Base-by-base conservation (phyloP, 2,113 vertebrate species). In the Oncorhynchus kisutch region DNA sequence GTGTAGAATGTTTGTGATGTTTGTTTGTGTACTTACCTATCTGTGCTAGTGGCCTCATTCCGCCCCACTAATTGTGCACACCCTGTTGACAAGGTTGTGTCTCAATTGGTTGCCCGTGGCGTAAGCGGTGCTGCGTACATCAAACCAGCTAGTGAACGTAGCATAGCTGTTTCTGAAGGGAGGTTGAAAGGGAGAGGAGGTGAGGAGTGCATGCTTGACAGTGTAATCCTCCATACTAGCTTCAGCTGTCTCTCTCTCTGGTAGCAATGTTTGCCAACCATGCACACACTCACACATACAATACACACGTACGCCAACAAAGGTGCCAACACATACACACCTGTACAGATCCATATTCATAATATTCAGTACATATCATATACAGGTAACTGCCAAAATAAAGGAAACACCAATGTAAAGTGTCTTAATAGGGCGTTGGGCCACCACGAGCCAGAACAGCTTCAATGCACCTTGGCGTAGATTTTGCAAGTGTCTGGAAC, bases 221-320 rank as follows among this genome's bases (percentile, higher is more conserved):
- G 70, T 25, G 48, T 22, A 16, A 25, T 49, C 70, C 48, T 54
- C n/a, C 20, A 49, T 22, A 22, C 12, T 12, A 18, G 27, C 31
- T 14, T 31, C n/a, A 70, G 39, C n/a, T 45, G 39, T 45, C 39
- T 22, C 31, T 70, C 18, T 70, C 68, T 25, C 31, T 12, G 11
- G 31, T 34, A 9, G 22, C 8, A 45, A 45, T n/a, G 34, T 71
- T n/a, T 25, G 12, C 39, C 45, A 54, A 25, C 12, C 18, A 39
- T 20, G 22, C 68, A 48, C n/a, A 24, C 68, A 70, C 68, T 22
- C 68, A 70, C 68, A 51, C 68, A 24, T 7, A 71, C 68, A 39
- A 22, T 20, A n/a, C 68, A 71, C 45, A 54, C 8, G 39, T 12
- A 45, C 0, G 9, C 39, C 39, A 45, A 70, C 20, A 51, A 3